Conservation (phyloP, 2,113 vertebrate species). For the Miniopterus natalensis region DNA sequence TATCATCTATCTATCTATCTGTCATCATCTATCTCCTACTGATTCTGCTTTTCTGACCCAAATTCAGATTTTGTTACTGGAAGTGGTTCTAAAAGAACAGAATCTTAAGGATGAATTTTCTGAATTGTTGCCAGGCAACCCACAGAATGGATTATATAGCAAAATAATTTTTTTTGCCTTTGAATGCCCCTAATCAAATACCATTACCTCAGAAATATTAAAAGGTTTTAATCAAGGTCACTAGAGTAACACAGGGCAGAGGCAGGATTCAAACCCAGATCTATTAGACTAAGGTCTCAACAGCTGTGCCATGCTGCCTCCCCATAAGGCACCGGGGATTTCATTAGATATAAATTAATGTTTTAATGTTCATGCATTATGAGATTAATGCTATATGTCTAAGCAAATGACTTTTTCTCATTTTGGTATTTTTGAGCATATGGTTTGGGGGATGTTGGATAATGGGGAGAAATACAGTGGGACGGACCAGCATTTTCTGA, state of each 20-base stretch:
- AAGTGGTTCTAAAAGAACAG: not conserved
- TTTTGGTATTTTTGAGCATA: not conserved
- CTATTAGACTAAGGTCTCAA: not conserved
- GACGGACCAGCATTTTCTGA: not conserved
- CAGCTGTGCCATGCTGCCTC: not conserved
- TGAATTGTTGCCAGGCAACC: not conserved
- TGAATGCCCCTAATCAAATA: not conserved
- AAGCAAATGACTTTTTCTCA: not conserved
- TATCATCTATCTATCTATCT: not conserved
- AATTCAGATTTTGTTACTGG: conserved; percentile 13
- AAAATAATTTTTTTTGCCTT: not conserved
- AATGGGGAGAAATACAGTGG: not conserved
- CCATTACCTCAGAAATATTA: not conserved
- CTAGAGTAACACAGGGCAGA: not conserved
- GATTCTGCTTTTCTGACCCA: not conserved
- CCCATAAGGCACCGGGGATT: not conserved
- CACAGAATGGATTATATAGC: not conserved
- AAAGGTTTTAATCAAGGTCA: not conserved
- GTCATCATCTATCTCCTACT: not conserved
- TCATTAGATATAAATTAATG: not conserved
- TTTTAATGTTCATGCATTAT: not conserved
- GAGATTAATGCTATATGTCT: not conserved
- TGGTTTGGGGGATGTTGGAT: not conserved
- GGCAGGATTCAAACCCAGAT: not conserved
- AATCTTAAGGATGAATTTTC: not conserved